phyloP scores from a whole-genome alignment of 2,113 vertebrate genomes.

The Chaetorhynchus papuensis region DNA sequence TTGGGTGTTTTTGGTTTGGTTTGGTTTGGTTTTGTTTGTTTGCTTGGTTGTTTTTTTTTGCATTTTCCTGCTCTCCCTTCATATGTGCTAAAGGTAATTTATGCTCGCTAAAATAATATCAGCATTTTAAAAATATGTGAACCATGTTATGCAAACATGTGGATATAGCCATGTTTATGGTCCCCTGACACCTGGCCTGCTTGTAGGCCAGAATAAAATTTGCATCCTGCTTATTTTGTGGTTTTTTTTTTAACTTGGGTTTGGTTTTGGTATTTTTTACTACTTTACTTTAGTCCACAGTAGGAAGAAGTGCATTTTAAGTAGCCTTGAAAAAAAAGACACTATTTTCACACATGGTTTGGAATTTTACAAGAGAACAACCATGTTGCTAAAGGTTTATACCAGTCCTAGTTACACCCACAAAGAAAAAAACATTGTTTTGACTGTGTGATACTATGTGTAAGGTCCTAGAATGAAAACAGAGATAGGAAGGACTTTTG shows the following conservation, averaged over 20 bases:
- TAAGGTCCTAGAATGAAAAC: not conserved
- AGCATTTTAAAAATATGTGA: not conserved
- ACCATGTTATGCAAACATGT: not conserved
- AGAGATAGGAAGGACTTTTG: not conserved
- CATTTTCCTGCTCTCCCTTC: not conserved
- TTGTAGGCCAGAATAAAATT: not conserved
- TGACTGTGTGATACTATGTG: not conserved
- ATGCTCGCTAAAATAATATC: not conserved
- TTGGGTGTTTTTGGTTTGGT: not conserved
- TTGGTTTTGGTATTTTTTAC: not conserved
- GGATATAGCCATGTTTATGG: not conserved
- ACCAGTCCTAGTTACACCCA: not conserved
- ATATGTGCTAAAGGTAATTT: not conserved
- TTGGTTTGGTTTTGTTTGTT: too few species aligned
- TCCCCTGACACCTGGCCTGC: not conserved
- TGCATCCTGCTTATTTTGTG: not conserved
- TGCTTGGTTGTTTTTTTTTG: not conserved
- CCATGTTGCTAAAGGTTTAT: not conserved
- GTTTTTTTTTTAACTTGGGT: accelerated
- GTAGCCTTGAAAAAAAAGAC: not conserved
- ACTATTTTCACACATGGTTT: not conserved
- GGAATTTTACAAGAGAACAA: not conserved
- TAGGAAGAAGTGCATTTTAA: not conserved
- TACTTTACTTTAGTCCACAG: not conserved
- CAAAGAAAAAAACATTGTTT: not conserved